Conservation (phyloP, 2,113 vertebrate genomes). For the Otis tarda region DNA sequence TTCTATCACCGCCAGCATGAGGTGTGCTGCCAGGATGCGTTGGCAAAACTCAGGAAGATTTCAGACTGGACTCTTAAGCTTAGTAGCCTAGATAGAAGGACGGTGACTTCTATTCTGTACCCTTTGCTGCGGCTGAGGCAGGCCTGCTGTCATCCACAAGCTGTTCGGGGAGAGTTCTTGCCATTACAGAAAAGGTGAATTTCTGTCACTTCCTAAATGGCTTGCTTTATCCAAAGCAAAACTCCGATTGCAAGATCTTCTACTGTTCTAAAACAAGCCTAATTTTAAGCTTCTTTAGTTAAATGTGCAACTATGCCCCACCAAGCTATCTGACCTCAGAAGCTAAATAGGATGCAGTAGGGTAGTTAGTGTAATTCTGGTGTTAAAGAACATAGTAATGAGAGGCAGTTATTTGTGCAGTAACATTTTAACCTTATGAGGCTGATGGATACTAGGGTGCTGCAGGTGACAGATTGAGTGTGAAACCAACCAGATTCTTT, state of each 20-base stretch:
- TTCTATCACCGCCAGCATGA: conserved; percentile 98
- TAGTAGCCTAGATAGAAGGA: conserved; percentile 92
- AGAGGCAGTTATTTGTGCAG: not conserved
- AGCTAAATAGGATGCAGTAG: not conserved
- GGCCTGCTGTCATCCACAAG: conserved; percentile 98
- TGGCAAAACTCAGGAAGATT: conserved; percentile 94
- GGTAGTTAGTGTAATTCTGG: not conserved
- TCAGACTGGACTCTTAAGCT: conserved; percentile 95
- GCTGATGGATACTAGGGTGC: not conserved
- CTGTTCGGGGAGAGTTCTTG: conserved; percentile 95
- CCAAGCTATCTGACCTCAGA: not conserved
- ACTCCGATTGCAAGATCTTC: not conserved
- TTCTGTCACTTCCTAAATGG: not conserved
- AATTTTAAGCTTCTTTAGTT: not conserved
- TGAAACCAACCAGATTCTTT: not conserved
- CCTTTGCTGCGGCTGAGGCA: conserved; percentile 92
- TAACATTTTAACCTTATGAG: not conserved
- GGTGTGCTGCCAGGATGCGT: conserved; percentile 94
- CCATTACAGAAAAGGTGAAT: conserved; percentile 96
- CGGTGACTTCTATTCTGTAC: conserved; percentile 90
- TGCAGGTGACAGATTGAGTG: not conserved
- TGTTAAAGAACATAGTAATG: not conserved
- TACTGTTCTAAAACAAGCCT: not conserved
- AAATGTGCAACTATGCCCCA: not conserved
- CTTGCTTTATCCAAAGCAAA: not conserved